These are phyloP conservation scores for Hypomesus transpacificus DNA, from an alignment of 2,113 vertebrate species.

Conservation along the genomic window DNA sequence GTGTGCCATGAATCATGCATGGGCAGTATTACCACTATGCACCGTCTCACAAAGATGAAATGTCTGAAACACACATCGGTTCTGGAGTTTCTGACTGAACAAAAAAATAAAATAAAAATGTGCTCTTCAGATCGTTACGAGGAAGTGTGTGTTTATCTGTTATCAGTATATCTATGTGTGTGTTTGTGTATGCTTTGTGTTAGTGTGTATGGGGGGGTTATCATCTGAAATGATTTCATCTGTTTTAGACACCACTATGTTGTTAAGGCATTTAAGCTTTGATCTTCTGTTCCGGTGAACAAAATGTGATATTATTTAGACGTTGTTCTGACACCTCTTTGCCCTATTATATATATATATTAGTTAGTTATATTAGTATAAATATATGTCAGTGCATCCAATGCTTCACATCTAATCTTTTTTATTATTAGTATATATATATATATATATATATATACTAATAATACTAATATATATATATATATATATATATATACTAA, in stretches of 20 bases:
- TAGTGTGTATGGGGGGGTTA: conserved; percentile 14
- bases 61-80: conserved; percentile 5
- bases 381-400: too few species aligned
- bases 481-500: too few species aligned
- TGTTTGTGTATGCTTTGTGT: neutral
- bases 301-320: neutral
- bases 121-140: neutral
- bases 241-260: conserved; percentile 1
- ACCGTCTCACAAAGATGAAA: conserved; percentile 22
- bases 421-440: too few species aligned
- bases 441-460: too few species aligned
- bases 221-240: conserved; percentile 29
- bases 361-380: too few species aligned
- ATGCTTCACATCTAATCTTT: too few species aligned
- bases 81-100: neutral
- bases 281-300: too few species aligned
- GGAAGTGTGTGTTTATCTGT: conserved; percentile 4
- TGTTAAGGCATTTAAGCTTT: too few species aligned
- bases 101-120: too few species aligned
- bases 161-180: neutral
- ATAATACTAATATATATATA: too few species aligned
- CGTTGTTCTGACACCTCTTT: conserved; percentile 1
- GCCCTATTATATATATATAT: too few species aligned
- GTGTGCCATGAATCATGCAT: conserved; percentile 83
- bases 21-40: conserved; percentile 44